phyloP scores from a whole-genome alignment of 2,888 invertebrate genomes.

The Noctua pronuba region DNA sequence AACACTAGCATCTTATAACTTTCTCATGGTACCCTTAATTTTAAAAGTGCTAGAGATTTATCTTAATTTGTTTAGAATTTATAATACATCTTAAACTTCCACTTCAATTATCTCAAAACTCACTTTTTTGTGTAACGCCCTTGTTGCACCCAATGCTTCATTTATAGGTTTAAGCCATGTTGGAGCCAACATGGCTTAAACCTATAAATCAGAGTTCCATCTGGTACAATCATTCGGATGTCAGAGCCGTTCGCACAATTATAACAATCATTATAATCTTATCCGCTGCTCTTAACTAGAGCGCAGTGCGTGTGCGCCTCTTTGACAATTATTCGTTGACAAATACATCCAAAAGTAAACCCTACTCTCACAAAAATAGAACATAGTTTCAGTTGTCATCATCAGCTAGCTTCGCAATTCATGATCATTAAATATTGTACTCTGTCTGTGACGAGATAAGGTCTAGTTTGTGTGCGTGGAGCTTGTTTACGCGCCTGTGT shows the following conservation, averaged over 20 bases:
- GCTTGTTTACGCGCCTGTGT: conserved; percentile 20
- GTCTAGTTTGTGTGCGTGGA: conserved; percentile 12
- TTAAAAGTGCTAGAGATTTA: no score
- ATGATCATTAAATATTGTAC: not conserved
- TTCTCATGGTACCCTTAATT: no score
- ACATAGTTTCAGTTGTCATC: conserved; percentile 15
- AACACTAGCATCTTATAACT: no score
- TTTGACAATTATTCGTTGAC: conserved; percentile 51
- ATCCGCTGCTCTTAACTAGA: conserved; percentile 44
- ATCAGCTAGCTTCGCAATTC: not conserved
- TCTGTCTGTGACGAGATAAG: rapidly evolving
- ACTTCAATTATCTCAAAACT: no score
- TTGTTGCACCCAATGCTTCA: no score
- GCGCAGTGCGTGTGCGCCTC: conserved; percentile 53
- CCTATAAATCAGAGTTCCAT: conserved; percentile 17
- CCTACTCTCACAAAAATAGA: conserved; percentile 12
- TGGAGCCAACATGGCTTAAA: conserved; percentile 20
- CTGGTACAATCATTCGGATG: conserved; percentile 17
- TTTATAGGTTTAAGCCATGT: conserved; percentile 5
- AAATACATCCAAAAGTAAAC: conserved; percentile 33
- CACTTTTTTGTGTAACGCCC: no score
- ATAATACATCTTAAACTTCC: no score
- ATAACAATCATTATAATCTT: conserved; percentile 58
- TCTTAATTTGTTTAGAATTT: no score
- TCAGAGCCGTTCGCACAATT: conserved; percentile 59